Conservation (phyloP, 1,140 invertebrate genomes). For the Phenacoccus solenopsis region DNA sequence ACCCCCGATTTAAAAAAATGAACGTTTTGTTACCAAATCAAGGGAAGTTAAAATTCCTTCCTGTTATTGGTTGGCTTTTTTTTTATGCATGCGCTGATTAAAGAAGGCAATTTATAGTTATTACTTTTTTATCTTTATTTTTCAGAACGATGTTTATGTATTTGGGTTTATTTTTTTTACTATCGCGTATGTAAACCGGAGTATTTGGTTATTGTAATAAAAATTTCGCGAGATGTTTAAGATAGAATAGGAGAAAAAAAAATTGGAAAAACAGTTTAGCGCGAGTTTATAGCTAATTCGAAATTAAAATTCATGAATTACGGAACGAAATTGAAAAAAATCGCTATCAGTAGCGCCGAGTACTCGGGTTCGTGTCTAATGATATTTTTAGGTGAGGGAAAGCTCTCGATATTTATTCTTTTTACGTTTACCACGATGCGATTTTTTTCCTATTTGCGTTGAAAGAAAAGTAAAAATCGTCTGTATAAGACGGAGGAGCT, state of each 20-base stretch:
- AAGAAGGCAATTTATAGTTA: conserved; percentile 17
- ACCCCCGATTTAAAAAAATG: conserved; percentile 4
- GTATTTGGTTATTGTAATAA: neutral
- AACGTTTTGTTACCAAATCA: conserved; percentile 11
- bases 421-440: too few relatives aligned
- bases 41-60: conserved; percentile 4
- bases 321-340: neutral
- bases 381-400: too few relatives aligned
- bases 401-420: too few relatives aligned
- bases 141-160: conserved; percentile 7
- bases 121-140: conserved; percentile 17
- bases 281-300: neutral
- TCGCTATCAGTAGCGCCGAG: too few relatives aligned
- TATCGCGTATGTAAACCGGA: neutral
- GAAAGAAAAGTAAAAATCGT: too few relatives aligned
- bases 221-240: neutral
- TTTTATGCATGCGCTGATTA: conserved; percentile 5
- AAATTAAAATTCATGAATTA: conserved; percentile 4
- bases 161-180: neutral
- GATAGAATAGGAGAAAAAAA: too few relatives aligned
- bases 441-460: too few relatives aligned
- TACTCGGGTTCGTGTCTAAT: too few relatives aligned
- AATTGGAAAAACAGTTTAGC: neutral
- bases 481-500: too few relatives aligned
- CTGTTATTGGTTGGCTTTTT: conserved; percentile 6